phyloP scores from a whole-genome alignment of 1,140 invertebrate genomes.

The Leptoteleia sp. region DNA sequence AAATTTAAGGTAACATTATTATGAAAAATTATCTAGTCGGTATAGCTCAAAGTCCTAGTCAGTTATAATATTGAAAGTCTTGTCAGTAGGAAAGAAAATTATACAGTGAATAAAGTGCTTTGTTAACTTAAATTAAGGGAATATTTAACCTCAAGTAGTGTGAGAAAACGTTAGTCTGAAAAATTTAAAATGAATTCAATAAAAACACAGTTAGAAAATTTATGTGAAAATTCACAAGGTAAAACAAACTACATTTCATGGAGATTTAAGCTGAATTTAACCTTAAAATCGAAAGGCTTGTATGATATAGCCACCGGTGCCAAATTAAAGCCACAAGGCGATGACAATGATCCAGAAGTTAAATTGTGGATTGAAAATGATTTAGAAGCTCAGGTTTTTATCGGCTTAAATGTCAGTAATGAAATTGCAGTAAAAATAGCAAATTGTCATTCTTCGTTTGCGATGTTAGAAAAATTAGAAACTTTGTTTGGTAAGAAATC shows the following conservation, averaged over 20 bases:
- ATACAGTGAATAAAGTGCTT: too few species aligned
- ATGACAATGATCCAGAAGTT: too few species aligned
- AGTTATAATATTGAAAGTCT: too few species aligned
- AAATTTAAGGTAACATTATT: too few species aligned
- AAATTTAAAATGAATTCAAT: slow-evolving; percentile 5
- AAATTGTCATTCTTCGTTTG: slow-evolving; percentile 34
- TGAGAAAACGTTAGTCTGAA: too few species aligned
- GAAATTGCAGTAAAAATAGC: slow-evolving; percentile 34
- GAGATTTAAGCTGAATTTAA: slow-evolving; percentile 47
- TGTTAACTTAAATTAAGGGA: too few species aligned
- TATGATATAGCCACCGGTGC: slow-evolving; percentile 42
- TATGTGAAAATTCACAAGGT: slow-evolving; percentile 27
- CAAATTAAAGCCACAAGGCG: too few species aligned
- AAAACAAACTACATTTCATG: slow-evolving; percentile 39
- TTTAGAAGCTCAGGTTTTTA: slow-evolving; percentile 32
- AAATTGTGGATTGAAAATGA: slow-evolving; percentile 30
- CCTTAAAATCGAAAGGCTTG: slow-evolving; percentile 53
- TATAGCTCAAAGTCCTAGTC: too few species aligned
- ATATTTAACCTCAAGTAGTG: too few species aligned
- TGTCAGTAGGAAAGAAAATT: too few species aligned
- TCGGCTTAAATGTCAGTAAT: slow-evolving; percentile 44
- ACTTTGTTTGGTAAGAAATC: slow-evolving; percentile 52
- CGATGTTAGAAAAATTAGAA: slow-evolving; percentile 55
- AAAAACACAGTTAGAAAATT: slow-evolving; percentile 30
- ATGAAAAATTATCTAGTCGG: too few species aligned